Conservation (phyloP, 2,113 vertebrate species). For the Oryzias javanicus region DNA sequence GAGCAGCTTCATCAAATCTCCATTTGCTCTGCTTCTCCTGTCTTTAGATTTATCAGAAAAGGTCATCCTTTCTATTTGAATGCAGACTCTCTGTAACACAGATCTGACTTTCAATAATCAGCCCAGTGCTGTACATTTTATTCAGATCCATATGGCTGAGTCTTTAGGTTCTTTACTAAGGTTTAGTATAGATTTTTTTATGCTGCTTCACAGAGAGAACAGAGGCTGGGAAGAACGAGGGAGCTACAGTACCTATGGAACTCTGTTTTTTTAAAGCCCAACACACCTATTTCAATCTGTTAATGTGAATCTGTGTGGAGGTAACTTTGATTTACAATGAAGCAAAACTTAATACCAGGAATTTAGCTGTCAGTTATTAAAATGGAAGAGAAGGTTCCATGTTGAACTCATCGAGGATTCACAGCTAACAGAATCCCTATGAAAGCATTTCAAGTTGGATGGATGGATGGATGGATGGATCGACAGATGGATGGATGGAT, state of each 20-base stretch:
- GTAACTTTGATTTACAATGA: no score
- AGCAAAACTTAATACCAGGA: no score
- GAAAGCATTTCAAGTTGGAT: no score
- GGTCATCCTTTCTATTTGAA: slow-evolving; percentile 17
- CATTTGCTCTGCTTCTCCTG: slow-evolving; percentile 19
- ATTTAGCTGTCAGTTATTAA: no score
- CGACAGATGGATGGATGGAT: no score
- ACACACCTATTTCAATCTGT: not conserved
- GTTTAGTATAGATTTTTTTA: slow-evolving; percentile 66
- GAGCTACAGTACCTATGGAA: slow-evolving; percentile 4
- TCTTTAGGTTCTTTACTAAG: slow-evolving; percentile 31
- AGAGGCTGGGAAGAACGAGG: slow-evolving; percentile 32
- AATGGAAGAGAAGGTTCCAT: no score
- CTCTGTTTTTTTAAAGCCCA: not conserved
- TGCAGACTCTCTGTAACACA: slow-evolving; percentile 4
- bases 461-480: no score
- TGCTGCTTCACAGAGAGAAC: slow-evolving; percentile 44
- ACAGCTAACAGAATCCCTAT: no score
- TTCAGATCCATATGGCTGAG: slow-evolving; percentile 25
- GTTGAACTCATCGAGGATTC: no score
- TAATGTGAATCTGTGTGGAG: slow-evolving; percentile 8
- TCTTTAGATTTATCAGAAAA: slow-evolving; percentile 5
- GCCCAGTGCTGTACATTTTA: slow-evolving; percentile 11
- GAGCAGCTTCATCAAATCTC: no score
- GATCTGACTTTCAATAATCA: not conserved